Conservation (phyloP, 2,888 invertebrate species). For the Amaurobius ferox region DNA sequence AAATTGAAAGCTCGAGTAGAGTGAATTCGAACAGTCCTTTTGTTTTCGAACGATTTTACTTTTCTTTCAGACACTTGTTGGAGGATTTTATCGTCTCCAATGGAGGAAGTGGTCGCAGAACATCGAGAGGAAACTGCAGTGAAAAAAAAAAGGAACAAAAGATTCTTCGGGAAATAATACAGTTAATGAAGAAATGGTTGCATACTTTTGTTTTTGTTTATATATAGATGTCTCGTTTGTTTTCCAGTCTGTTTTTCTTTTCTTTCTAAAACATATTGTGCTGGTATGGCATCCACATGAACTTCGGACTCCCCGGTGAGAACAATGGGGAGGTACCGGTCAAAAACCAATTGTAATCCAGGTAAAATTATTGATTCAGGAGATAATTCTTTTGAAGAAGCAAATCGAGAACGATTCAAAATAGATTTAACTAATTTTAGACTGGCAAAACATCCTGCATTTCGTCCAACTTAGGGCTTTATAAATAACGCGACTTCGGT, state of each 20-base stretch:
- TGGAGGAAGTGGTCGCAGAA: not conserved
- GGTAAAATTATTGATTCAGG: conserved; percentile 19
- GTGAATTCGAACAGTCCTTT: conserved; percentile 11
- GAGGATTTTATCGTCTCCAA: not conserved
- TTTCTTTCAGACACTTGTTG: not conserved
- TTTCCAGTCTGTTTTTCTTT: conserved; percentile 2
- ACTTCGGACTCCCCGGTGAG: not conserved
- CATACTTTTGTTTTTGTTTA: not conserved
- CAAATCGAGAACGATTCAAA: conserved; percentile 28
- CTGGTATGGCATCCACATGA: not conserved
- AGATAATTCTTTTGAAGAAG: conserved; percentile 15
- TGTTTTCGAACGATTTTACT: not conserved
- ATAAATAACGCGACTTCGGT: not conserved
- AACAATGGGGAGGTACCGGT: conserved; percentile 1
- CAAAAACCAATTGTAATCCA: conserved; percentile 15
- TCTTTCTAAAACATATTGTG: not conserved
- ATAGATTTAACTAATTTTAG: conserved; percentile 30
- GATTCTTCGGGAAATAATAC: not conserved
- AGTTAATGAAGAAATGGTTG: conserved; percentile 13
- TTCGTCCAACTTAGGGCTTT: not conserved
- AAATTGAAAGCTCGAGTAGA: conserved; percentile 15
- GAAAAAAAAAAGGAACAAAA: not conserved
- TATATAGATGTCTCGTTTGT: conserved; percentile 6
- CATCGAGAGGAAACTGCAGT: not conserved
- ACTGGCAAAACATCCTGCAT: conserved; percentile 10